A percentile compares a stretch with the other conserved stretches of the same genome.
Evolutionary conservation across 2,888 invertebrate species (phyloP).

Genomic region (Eupithecia vulgata): DNA sequence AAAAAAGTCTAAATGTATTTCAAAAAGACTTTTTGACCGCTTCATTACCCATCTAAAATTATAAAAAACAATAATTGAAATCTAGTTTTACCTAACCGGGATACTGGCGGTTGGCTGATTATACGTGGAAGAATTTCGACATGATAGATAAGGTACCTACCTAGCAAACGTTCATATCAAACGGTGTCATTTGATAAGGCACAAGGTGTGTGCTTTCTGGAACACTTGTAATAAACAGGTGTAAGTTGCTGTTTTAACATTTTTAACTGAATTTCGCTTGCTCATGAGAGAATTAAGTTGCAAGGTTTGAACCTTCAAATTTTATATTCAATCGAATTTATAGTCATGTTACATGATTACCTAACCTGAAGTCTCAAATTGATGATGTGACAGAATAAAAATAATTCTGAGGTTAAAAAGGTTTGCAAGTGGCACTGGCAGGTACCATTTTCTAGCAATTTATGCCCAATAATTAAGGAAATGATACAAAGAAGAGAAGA

Average conservation of each 20-base stretch:
- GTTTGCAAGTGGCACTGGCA: no score
- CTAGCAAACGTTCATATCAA: conserved; percentile 76
- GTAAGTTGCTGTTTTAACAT: conserved; percentile 33
- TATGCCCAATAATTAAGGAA: conserved; percentile 23
- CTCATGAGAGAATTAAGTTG: neutral
- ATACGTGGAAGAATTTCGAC: conserved; percentile 83
- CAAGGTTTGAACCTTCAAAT: neutral
- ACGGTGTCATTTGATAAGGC: conserved; percentile 82
- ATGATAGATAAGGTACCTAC: conserved; percentile 79
- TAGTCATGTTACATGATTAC: neutral
- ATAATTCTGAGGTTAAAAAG: no score
- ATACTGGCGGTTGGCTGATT: conserved; percentile 47
- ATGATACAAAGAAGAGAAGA: conserved; percentile 30
- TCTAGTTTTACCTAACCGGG: conserved; percentile 47
- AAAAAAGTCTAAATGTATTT: neutral
- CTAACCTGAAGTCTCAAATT: neutral
- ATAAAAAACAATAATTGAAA: conserved; percentile 1
- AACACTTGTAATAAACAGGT: conserved; percentile 54
- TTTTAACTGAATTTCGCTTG: neutral
- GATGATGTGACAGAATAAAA: neutral
- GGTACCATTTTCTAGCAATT: conserved; percentile 10
- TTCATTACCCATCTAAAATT: neutral
- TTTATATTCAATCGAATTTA: neutral
- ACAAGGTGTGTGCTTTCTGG: conserved; percentile 75
- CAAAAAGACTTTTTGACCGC: neutral